Evolutionary conservation across 2,888 invertebrate genomes (phyloP).

Genomic region (Epinotia ramella): DNA sequence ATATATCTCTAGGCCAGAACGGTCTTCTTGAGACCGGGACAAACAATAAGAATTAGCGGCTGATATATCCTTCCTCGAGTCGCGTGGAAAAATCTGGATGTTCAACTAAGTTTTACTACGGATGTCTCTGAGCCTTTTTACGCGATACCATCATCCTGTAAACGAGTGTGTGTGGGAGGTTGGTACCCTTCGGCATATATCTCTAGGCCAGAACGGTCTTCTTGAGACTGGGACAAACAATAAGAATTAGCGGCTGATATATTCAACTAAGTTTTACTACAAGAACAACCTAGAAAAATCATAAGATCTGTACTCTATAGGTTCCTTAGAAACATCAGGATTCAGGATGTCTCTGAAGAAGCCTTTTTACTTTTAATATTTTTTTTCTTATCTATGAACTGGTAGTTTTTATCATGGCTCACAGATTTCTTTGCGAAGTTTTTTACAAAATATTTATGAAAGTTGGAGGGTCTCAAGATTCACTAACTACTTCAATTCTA

Average conservation of each 20-base stretch:
- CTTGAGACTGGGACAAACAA: constrained; percentile 57
- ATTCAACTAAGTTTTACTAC: too few species aligned
- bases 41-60: constrained; percentile 56
- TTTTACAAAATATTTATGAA: not conserved
- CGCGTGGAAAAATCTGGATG: not conserved
- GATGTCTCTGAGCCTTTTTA: too few species aligned
- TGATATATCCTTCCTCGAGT: constrained; percentile 27
- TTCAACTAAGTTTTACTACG: too few species aligned
- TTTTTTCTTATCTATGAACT: not conserved
- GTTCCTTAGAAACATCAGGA: not conserved
- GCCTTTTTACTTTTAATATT: not conserved
- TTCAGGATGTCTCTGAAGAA: not conserved
- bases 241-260: constrained; percentile 51
- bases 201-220: constrained; percentile 67
- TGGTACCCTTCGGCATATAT: constrained; percentile 77
- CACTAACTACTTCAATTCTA: not conserved
- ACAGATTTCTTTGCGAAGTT: not conserved
- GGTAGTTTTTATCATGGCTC: not conserved
- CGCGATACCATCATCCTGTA: constrained; percentile 80
- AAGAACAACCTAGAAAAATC: not conserved
- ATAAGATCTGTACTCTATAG: not conserved
- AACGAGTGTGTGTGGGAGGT: constrained; percentile 76
- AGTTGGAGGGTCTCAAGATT: not conserved
- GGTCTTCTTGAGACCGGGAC: constrained; percentile 59
- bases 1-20: constrained; percentile 70